phyloP scores from a whole-genome alignment of 2,113 vertebrate species.

The Tauraco erythrolophus region DNA sequence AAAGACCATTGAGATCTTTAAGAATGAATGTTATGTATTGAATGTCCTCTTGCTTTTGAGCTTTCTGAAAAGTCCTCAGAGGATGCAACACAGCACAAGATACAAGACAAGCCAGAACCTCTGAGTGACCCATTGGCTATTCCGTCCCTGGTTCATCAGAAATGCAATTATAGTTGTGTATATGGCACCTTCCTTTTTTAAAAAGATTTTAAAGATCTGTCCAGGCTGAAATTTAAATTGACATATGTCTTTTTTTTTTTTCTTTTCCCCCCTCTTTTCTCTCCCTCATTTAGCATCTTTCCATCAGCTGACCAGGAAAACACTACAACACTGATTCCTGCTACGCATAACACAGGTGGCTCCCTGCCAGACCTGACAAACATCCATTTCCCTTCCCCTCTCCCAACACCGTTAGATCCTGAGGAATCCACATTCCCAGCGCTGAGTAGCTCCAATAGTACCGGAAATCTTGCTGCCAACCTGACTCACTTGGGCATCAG shows the following conservation, averaged over 20 bases:
- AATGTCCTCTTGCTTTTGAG: not conserved
- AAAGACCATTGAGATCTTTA: not conserved
- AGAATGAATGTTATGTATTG: not conserved
- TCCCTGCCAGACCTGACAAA: conserved; percentile 96
- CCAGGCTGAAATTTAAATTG: not conserved
- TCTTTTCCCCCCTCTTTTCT: not conserved
- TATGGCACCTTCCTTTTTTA: not conserved
- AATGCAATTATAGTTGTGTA: not conserved
- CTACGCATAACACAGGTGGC: conserved; percentile 92
- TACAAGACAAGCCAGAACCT: not conserved
- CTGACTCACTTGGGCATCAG: conserved; percentile 93
- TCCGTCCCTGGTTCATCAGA: not conserved
- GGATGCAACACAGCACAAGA: fast-evolving
- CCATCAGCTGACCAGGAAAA: conserved; percentile 94
- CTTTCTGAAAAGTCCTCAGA: not conserved
- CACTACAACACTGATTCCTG: conserved; percentile 87
- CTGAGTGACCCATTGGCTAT: not conserved
- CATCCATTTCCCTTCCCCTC: conserved; percentile 96
- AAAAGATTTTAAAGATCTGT: not conserved
- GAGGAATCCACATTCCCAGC: conserved; percentile 90
- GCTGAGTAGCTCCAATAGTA: conserved; percentile 88
- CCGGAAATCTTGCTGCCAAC: conserved; percentile 90
- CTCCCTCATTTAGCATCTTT: conserved; percentile 84
- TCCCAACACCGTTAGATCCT: conserved; percentile 93
- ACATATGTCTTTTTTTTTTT: not conserved